Conservation (phyloP, 2,113 vertebrate genomes). For the Trogon surrucura region DNA sequence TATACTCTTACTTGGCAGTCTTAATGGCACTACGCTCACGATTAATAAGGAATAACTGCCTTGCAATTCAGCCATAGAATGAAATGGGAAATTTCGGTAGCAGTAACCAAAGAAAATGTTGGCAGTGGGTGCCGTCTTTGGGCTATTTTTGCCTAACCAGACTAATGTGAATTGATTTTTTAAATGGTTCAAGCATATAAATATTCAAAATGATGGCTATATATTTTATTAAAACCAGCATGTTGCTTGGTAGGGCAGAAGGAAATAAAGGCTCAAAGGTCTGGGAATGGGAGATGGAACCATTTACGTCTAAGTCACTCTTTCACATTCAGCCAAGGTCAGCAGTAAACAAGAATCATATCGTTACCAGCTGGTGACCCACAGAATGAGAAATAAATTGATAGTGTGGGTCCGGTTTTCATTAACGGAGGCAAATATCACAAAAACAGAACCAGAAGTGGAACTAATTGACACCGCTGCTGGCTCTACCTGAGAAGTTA, state of each 20-base stretch:
- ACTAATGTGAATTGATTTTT: constrained; percentile 45
- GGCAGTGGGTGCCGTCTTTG: constrained; percentile 23
- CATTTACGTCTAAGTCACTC: neutral
- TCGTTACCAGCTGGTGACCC: constrained; percentile 21
- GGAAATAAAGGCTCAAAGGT: constrained; percentile 30
- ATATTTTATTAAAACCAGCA: constrained; percentile 40
- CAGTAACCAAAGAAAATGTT: constrained; percentile 51
- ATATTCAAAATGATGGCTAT: constrained; percentile 45
- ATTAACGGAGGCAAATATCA: neutral
- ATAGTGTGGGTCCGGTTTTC: constrained; percentile 27
- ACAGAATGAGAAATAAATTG: constrained; percentile 36
- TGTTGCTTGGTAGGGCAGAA: neutral
- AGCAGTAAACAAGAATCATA: constrained; percentile 29
- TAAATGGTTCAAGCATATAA: constrained; percentile 29
- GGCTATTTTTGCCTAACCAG: constrained; percentile 50
- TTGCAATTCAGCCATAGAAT: constrained; percentile 18
- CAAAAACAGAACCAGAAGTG: constrained; percentile 23
- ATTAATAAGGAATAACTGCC: constrained; percentile 23
- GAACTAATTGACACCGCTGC: neutral
- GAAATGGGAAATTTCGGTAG: constrained; percentile 51
- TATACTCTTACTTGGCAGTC: constrained; percentile 38
- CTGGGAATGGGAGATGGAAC: constrained; percentile 40
- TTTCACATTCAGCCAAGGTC: constrained; percentile 32
- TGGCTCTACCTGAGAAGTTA: neutral
- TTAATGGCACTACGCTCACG: neutral